phyloP scores from a whole-genome alignment of 2,113 vertebrate genomes.

The Rostratula benghalensis region DNA sequence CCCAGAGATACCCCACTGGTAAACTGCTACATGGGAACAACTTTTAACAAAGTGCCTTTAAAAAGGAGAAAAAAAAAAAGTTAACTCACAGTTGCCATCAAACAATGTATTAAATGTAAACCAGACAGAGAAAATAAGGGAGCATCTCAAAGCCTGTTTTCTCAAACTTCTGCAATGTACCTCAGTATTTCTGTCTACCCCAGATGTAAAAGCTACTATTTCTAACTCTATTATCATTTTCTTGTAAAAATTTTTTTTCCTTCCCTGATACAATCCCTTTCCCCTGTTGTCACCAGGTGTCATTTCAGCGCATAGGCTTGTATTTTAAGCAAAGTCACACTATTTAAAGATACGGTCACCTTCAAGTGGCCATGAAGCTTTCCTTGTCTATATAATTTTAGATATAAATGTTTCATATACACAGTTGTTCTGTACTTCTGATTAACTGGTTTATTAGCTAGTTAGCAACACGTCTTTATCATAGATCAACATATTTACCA shows the following conservation, averaged over 20 bases:
- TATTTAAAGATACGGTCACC: background rate
- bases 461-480: background rate
- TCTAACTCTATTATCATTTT: background rate
- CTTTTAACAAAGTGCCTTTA: slow-evolving; percentile 74
- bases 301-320: background rate
- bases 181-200: background rate
- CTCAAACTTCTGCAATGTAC: slow-evolving; percentile 26
- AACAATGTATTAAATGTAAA: slow-evolving; percentile 79
- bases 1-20: slow-evolving; percentile 77
- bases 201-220: background rate
- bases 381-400: background rate
- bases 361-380: background rate
- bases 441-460: background rate
- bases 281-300: background rate
- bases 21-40: slow-evolving; percentile 65
- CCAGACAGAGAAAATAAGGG: slow-evolving; percentile 71
- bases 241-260: background rate
- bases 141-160: slow-evolving; percentile 54
- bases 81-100: slow-evolving; percentile 58
- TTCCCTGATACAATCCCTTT: background rate
- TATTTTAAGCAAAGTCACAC: background rate
- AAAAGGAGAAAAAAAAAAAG: slow-evolving; percentile 24
- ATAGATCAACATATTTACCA: background rate
- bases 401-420: background rate
- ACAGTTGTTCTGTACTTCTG: background rate